A percentile compares a stretch with the other conserved stretches of the same genome.
Conservation (phyloP, 2,888 invertebrate genomes). For the Ptychoptera contaminata region DNA sequence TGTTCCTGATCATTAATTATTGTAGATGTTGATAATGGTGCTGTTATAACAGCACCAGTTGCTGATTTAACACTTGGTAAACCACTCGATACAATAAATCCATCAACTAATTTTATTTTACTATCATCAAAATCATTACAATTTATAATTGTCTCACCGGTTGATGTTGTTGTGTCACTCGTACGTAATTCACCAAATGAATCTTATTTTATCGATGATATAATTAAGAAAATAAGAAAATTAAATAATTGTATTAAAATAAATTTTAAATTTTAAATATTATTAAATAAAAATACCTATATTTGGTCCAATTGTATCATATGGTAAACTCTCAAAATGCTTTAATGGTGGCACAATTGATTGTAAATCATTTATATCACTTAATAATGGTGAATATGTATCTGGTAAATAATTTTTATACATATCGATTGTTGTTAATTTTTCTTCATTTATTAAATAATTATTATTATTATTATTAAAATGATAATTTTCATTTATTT, state of each 20-base stretch:
- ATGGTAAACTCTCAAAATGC: conserved; percentile 29
- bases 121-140: too few species aligned
- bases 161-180: not conserved
- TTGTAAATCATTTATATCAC: conserved; percentile 19
- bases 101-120: too few species aligned
- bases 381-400: not conserved
- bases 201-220: too few species aligned
- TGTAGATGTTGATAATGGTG: too few species aligned
- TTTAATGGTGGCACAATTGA: conserved; percentile 26
- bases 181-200: not conserved
- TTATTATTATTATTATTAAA: conserved; percentile 8
- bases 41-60: conserved; percentile 21
- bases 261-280: not conserved
- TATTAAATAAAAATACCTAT: conserved; percentile 13
- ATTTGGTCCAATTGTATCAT: conserved; percentile 22
- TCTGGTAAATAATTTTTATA: too few species aligned
- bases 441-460: conserved; percentile 17
- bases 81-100: too few species aligned
- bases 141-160: too few species aligned
- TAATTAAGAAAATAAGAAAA: too few species aligned
- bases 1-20: not conserved
- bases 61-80: too few species aligned
- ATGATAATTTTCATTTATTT: conserved; percentile 15
- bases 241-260: too few species aligned
- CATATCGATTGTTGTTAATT: not conserved